Base-by-base conservation (phyloP, 2,888 invertebrate species). In the Hirtodrosophila duncani region DNA sequence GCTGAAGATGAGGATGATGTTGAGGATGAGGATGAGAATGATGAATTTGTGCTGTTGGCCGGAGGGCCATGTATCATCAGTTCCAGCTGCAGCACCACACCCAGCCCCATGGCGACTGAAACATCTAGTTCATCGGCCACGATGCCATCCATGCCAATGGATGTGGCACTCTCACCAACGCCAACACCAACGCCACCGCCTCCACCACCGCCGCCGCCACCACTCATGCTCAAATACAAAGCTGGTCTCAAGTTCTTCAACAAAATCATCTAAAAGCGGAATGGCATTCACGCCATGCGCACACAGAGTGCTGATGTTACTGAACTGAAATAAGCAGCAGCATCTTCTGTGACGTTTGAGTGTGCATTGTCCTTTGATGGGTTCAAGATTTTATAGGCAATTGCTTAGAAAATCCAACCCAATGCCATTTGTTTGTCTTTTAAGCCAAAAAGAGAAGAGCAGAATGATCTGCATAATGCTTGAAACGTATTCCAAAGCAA, bases 41-140 rank as follows among this genome's bases (percentile, higher is more conserved):
- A 81, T 50, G 83, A 81, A 48, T 79, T 80, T 16, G 69, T 72
- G 9, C 46, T 75, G n/a, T 68, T 71, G n/a, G 41, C 58, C 10
- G 34, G 48, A 3, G 61, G 60, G 1, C 69, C 63, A 7, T 58
- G 69, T 29, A 14, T 45, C 2, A 9, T 56, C 6, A 58, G 31
- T 49, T 58, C 56, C 63, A 78, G 67, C 67, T 57, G 33, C 50
- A 10, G 33, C 59, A 2, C 31, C 13, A 4, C 30, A n/a, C 11
- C 42, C 31, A 24, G 6, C 3, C 48, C 50, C 10, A 52, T 51
- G 0, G 57, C 33, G 37, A 56, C 50, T 9, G n/a, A n/a, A 43
- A 8, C 8, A 56, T 50, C 29, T 62, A 68, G 7, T 68, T 67
- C 21, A 53, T n/a, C n/a, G n/a, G n/a, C n/a, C n/a, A n/a, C n/a